Conservation (phyloP, 2,113 vertebrate genomes). For the Tympanuchus pallidicinctus region DNA sequence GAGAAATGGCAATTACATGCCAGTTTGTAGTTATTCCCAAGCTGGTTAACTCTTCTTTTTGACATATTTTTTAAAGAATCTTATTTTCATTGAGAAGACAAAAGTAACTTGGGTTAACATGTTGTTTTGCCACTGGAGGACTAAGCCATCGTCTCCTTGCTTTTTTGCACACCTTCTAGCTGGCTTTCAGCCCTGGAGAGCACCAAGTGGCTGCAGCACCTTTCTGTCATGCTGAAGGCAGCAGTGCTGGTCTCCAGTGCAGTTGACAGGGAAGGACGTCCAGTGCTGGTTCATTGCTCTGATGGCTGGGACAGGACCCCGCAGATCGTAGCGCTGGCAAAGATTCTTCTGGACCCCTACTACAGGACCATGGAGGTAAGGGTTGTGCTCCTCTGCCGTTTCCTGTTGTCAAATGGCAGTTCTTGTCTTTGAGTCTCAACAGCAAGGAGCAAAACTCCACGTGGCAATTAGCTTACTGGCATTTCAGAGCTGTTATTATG, state of each 20-base stretch:
- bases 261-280: constrained; percentile 92
- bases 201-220: constrained; percentile 97
- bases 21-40: not conserved
- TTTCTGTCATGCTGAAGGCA: constrained; percentile 97
- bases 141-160: not conserved
- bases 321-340: constrained; percentile 94
- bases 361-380: constrained; percentile 95
- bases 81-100: not conserved
- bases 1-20: not conserved
- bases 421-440: accelerated
- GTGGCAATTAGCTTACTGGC: not conserved
- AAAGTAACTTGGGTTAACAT: not conserved
- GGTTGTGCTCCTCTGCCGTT: not conserved
- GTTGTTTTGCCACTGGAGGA: not conserved
- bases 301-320: constrained; percentile 98
- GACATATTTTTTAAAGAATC: not conserved
- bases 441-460: not conserved
- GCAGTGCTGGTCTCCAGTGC: constrained; percentile 92
- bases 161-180: constrained; percentile 72
- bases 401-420: not conserved
- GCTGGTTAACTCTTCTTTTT: not conserved
- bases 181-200: constrained; percentile 97
- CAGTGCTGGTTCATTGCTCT: constrained; percentile 95
- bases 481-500: not conserved
- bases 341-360: constrained; percentile 95